Evolutionary conservation across 2,888 invertebrate genomes (phyloP), one percentile per base, ranked within the genome.

Genomic region (Panzeria rudis): DNA sequence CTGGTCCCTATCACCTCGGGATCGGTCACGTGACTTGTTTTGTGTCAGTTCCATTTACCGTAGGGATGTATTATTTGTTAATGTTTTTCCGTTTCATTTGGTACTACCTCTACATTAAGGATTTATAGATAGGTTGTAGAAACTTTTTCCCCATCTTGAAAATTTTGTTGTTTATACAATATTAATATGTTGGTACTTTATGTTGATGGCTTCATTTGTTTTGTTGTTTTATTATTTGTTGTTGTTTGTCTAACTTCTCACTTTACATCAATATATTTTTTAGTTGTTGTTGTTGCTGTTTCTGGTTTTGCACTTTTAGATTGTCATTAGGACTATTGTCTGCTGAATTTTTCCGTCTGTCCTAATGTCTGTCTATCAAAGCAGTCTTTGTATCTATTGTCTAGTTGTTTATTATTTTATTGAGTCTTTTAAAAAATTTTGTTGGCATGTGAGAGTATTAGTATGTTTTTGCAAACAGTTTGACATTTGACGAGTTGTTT

Each of bases 401-500:
- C 50, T 50, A 8, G 47, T 38, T 76, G 47, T 47, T 75, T 73
- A 73, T 66, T 66, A 73, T 82, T 82, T 71, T 76, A 71, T 82
- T 47, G 68, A 64, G 62, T 47, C 68, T 23, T 75, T 75, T 38
- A 17, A 44, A 54, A 68, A 64, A 64, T 17, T 35, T 69, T 62
- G 41, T 72, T 23, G 23, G 17, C 29, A 32, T 50, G 47, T 25
- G 20, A 15, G 17, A 7, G 32, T 32, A 15, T 54, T 20, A 35
- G 44, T 61, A 35, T 54, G 1, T 29, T 62, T 78, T 66, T 83
- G 82, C 52, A 66, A 77, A 83, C 44, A 85, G 44, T 85, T 86
- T 86, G 86, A 86, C 86, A 86, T 86, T 83, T 86, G 83, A 83
- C 75, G 86, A 81, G 78, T 54, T 56, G 54, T 71, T 66, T 78